These are phyloP conservation scores for Myrmophylax atrothorax DNA, from an alignment of 2,113 vertebrate genomes.

Conservation along the genomic window DNA sequence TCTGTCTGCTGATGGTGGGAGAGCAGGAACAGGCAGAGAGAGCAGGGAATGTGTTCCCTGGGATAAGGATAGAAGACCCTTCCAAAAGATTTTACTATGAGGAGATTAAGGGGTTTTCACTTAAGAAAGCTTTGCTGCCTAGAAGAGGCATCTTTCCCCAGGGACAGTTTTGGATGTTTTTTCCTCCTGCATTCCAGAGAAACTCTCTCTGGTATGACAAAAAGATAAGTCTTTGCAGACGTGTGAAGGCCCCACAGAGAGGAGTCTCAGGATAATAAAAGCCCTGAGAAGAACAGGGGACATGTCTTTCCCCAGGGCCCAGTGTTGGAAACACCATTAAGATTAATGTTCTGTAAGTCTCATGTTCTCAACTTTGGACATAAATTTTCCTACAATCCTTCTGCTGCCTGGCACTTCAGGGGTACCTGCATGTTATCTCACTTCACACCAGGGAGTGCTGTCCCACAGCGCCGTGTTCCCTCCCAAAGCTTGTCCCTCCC, in stretches of 20 bases:
- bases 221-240: neutral
- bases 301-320: neutral
- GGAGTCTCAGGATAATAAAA: neutral
- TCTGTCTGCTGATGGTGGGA: neutral
- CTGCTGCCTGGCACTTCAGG: neutral
- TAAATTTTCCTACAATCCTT: neutral
- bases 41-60: neutral
- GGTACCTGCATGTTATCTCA: neutral
- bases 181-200: neutral
- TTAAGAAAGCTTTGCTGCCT: neutral
- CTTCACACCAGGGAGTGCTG: neutral
- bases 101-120: neutral
- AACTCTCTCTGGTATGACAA: neutral
- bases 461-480: accelerated
- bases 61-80: neutral
- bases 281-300: neutral
- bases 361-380: neutral
- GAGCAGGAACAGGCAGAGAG: neutral
- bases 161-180: neutral
- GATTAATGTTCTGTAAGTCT: neutral
- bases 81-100: neutral
- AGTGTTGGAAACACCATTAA: neutral
- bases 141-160: neutral
- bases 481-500: neutral
- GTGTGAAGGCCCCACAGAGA: neutral